Percentiles rank a stretch among this genome's conserved stretches.
Conservation (phyloP, 2,797 vertebrate genomes). For the Todus mexicanus region DNA sequence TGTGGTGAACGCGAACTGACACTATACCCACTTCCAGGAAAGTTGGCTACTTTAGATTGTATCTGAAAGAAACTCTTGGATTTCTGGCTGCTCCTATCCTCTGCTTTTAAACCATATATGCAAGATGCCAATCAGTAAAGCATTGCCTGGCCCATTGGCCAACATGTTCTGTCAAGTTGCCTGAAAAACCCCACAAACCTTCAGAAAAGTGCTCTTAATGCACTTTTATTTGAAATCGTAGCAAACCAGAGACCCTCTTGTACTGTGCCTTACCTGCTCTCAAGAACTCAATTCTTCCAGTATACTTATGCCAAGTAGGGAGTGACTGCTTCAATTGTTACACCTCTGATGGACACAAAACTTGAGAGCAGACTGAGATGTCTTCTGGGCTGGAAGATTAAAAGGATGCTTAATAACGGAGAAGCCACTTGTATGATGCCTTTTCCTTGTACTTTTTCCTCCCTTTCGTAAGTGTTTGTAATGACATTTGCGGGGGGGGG, state of each 20-base stretch:
- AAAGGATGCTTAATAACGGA: background rate
- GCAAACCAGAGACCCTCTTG: background rate
- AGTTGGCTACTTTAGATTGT: background rate
- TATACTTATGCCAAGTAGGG: background rate
- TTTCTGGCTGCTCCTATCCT: background rate
- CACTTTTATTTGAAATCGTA: background rate
- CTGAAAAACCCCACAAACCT: background rate
- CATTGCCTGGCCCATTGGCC: background rate
- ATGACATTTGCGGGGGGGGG: background rate
- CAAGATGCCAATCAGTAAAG: background rate
- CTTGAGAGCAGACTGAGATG: background rate
- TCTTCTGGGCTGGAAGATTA: background rate
- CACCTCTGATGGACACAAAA: background rate
- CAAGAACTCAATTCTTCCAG: background rate
- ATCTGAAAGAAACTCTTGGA: background rate
- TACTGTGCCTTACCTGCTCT: background rate
- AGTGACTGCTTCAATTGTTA: background rate
- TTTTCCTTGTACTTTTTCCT: background rate
- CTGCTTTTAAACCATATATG: background rate
- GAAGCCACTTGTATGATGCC: background rate
- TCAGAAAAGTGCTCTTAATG: background rate
- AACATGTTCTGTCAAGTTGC: background rate
- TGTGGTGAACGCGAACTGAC: background rate
- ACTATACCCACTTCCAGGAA: background rate
- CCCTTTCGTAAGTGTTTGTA: background rate